Base-by-base conservation (phyloP, 2,113 vertebrate genomes). In the Eudyptes chrysolophus region DNA sequence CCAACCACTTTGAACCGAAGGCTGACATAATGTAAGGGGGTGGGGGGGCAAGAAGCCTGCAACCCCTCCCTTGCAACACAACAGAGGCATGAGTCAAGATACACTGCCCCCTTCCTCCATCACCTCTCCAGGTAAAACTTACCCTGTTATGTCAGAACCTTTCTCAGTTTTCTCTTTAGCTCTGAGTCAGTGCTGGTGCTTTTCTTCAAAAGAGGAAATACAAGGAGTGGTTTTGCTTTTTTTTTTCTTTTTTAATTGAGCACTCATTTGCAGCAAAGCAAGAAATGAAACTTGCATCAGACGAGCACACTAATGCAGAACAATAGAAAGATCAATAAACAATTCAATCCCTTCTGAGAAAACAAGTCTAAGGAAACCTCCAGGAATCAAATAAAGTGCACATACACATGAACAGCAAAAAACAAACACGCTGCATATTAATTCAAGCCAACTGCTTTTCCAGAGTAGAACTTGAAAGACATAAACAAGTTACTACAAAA, bases 361-460 rank as follows among this genome's bases (percentile, higher is more conserved):
- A 92, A 91, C 62, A 94, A 80, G 77, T 82, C 36, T 54, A 87
- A 89, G 81, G 74, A n/a, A 70, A 83, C 58, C 93, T 88, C 78
- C 9, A 51, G 89, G 89, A 94, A 93, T 90, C 64, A 74, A 86
- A 87, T 86, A 46, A 89, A 95, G 42, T 66, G 72, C 58, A 34
- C 75, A 92, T 34, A 54, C 66, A 95, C 66, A 84, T 2, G 2
- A 86, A 25, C 40, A 77, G 68, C 75, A 77, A 60, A 86, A 86
- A 3, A 6, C 54, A 87, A 79, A 46, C 2, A 9, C 1, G 8
- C 22, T 91, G 54, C 70, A 69, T 92, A 79, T 90, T 93, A 97
- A 97, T 95, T 69, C 81, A 90, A 74, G 70, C 94, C 84, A 77
- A 94, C 49, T 77, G 49, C 68, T 92, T 95, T 94, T 92, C 65